These are phyloP conservation scores for Syngnathus floridae DNA, from an alignment of 2,113 vertebrate genomes.

Conservation along the genomic window DNA sequence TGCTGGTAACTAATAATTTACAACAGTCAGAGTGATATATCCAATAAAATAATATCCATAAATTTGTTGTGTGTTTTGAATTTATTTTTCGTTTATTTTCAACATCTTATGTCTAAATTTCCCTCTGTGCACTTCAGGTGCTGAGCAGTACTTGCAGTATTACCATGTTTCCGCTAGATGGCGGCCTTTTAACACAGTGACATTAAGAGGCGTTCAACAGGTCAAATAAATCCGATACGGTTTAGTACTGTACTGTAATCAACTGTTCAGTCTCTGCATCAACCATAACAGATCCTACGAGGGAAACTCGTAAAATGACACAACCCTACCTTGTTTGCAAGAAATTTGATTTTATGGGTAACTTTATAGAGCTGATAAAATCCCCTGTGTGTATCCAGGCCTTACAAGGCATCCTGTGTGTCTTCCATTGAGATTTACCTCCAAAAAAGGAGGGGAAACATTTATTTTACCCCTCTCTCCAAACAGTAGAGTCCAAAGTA, in stretches of 20 bases:
- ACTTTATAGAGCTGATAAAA: constrained; percentile 34
- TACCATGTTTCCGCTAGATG: constrained; percentile 47
- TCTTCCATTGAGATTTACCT: constrained; percentile 38
- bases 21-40: too few relatives aligned
- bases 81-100: too few relatives aligned
- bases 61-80: not conserved
- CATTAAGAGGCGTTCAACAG: not conserved
- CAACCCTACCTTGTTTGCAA: constrained; percentile 10
- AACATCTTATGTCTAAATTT: too few relatives aligned
- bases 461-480: constrained; percentile 21
- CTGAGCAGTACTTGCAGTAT: constrained; percentile 22
- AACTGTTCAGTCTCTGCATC: not conserved
- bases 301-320: constrained; percentile 5
- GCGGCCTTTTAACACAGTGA: not conserved
- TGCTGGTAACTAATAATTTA: too few relatives aligned
- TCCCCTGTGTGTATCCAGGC: constrained; percentile 37
- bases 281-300: not conserved
- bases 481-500: not conserved
- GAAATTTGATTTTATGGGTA: constrained; percentile 20
- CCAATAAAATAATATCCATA: not conserved
- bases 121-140: too few relatives aligned
- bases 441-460: constrained; percentile 69
- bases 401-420: constrained; percentile 54
- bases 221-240: not conserved
- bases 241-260: not conserved